Base-by-base conservation (phyloP, 2,797 vertebrate species). In the Myotis daubentonii region DNA sequence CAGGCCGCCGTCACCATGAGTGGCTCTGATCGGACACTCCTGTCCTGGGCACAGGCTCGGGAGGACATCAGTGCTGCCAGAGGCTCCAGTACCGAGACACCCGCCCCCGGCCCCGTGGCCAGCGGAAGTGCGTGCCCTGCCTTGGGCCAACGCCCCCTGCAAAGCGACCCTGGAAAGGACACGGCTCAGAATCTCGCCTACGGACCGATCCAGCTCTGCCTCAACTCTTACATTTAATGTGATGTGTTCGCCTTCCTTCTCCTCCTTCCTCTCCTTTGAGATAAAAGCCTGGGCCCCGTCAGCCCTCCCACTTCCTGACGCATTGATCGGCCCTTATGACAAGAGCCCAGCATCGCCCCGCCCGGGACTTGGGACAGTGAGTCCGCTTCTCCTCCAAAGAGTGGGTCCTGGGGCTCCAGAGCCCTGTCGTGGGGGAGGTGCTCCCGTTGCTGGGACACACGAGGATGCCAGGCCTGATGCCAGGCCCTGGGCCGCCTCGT, bases 331-430 rank as follows among this genome's bases (percentile, higher is more conserved):
- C 23, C 72, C 41, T 49, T 33, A 15, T n/a, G 84, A 93, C 82
- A 53, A 91, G 93, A 93, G 80, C 82, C 75, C 51, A 6, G 1
- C 11, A 3, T 17, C 41, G 55, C 95, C 85, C 38, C 22, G 83
- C 94, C 94, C n/a, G 76, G 87, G 87, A 94, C 93, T 94, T 28
- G 49, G 65, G 88, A 78, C 96, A 78, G 91, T 62, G 93, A 94
- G 36, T 70, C 86, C 82, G 8, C 6, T 9, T 53, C 94, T 92
- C 71, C 94, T 92, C 71, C 81, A 55, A 76, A 78, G 87, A 93
- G 90, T 53, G 51, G 93, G 80, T 91, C 91, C 53, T 36, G 23
- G 41, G 76, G 86, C 41, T 92, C 86, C 53, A 0, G 96, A 92
- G 65, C 90, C 85, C 91, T 47, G 49, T 53, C 68, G 16, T 38